Evolutionary conservation across 2,888 invertebrate genomes (phyloP).

Genomic region (Heliconius sara): DNA sequence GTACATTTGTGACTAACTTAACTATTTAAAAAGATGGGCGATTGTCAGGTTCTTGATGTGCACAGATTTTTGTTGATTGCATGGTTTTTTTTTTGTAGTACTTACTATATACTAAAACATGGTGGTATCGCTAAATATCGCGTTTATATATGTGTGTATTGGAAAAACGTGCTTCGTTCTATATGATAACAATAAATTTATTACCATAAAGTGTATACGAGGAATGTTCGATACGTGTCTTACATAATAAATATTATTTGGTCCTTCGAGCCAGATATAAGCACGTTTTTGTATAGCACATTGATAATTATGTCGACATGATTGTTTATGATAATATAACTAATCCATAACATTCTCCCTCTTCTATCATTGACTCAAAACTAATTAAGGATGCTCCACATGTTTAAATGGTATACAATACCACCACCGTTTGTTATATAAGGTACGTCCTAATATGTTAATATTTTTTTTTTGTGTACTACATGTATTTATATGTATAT

Average conservation of each 20-base stretch:
- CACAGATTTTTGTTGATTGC: slow-evolving; percentile 67
- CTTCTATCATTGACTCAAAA: slow-evolving; percentile 82
- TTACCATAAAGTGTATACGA: background rate
- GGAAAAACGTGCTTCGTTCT: slow-evolving; percentile 59
- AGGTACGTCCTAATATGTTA: slow-evolving; percentile 80
- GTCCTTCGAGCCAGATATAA: slow-evolving; percentile 48
- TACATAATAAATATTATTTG: slow-evolving; percentile 3
- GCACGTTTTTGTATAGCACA: slow-evolving; percentile 67
- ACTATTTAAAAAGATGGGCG: slow-evolving; percentile 54
- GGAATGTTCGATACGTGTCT: background rate
- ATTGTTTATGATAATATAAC: slow-evolving; percentile 75
- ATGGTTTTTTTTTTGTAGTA: slow-evolving; percentile 70
- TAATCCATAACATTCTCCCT: slow-evolving; percentile 85
- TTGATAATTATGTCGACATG: slow-evolving; percentile 53
- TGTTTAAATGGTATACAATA: slow-evolving; percentile 80
- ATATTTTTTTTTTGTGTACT: slow-evolving; percentile 76
- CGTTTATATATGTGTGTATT: slow-evolving; percentile 64
- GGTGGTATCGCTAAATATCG: slow-evolving; percentile 67
- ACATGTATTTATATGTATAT: slow-evolving; percentile 67
- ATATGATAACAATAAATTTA: background rate
- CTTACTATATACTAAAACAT: slow-evolving; percentile 66
- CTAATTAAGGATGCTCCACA: slow-evolving; percentile 83
- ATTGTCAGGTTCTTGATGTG: slow-evolving; percentile 65
- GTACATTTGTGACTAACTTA: slow-evolving; percentile 70
- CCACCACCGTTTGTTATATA: slow-evolving; percentile 80